Conservation (phyloP, 2,888 invertebrate genomes). For the Aelia acuminata region DNA sequence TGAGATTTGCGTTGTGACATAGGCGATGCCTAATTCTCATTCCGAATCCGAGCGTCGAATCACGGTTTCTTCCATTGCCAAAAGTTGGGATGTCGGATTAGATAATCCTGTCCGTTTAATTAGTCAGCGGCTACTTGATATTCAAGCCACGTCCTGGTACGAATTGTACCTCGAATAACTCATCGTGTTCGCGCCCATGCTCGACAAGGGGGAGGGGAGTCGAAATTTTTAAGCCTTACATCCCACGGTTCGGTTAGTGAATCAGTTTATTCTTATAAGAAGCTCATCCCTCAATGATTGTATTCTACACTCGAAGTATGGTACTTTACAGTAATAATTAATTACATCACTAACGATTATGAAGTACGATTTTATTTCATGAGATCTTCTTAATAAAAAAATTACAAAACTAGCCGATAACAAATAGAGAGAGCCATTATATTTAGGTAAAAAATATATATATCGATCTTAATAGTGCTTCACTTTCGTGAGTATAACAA, state of each 20-base stretch:
- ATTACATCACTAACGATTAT: too few relatives aligned
- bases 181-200: constrained; percentile 23
- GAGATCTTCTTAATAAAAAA: too few relatives aligned
- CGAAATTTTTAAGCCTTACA: not conserved
- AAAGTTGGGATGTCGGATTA: constrained; percentile 37
- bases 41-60: not conserved
- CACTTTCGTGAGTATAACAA: too few relatives aligned
- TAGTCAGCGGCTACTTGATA: constrained; percentile 14
- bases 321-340: not conserved
- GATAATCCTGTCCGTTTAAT: constrained; percentile 48
- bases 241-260: not conserved
- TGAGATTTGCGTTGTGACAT: constrained; percentile 35
- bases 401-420: too few relatives aligned
- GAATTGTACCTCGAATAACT: constrained; percentile 30
- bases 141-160: not conserved
- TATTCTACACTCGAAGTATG: not conserved
- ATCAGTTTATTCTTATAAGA: not conserved
- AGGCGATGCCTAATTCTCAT: constrained; percentile 20
- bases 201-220: not conserved
- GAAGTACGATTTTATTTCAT: too few relatives aligned
- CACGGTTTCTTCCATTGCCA: constrained; percentile 35
- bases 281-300: not conserved
- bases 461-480: too few relatives aligned
- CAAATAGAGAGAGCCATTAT: too few relatives aligned
- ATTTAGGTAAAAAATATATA: too few relatives aligned